Evolutionary conservation across 2,888 invertebrate genomes (phyloP), one percentile per base, ranked within the genome.

Genomic region (Pachymerium ferrugineum): DNA sequence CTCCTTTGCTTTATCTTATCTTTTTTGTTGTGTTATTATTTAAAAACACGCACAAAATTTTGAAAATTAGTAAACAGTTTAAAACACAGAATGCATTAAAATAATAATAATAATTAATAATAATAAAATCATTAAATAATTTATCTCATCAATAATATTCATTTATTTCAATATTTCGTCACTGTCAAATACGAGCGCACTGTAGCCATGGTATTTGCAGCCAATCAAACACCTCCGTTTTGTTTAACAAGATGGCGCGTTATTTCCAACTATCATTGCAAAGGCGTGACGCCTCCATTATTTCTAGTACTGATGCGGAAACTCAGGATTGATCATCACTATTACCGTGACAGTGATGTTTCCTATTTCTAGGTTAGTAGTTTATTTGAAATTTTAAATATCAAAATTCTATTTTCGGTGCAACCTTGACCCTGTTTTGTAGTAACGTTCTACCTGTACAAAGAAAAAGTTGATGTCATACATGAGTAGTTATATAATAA

Each of bases 191-290:
- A 8, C 16, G 14, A 16, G 38, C 38, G 38, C 38, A 38, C 16
- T 8, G 38, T 38, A 38, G 38, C 38, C 38, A 38, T 38, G 38
- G 38, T 38, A 16, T 38, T 38, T 16, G 14, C 14, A 54, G 10
- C 47, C 47, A 54, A 54, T 54, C 19, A 54, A 22, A 54, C 19
- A 1, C 47, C 3, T 19, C 19, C 47, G 19, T 54, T 54, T 54
- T 54, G 47, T 54, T 54, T 54, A 22, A 19, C 47, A 54, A 54
- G 47, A 54, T 54, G 47, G 47, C 47, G 47, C 47, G 47, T 54
- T n/a, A 54, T 54, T 54, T 54, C 47, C 47, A 54, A 54, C n/a
- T n/a, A n/a, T n/a, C n/a, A n/a, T n/a, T n/a, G 19, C 3, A 54
- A n/a, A 54, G 47, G 47, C 47, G 47, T 54, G 47, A 22, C 47